phyloP scores from a whole-genome alignment of 2,888 invertebrate species.

The Phortica okadai region DNA sequence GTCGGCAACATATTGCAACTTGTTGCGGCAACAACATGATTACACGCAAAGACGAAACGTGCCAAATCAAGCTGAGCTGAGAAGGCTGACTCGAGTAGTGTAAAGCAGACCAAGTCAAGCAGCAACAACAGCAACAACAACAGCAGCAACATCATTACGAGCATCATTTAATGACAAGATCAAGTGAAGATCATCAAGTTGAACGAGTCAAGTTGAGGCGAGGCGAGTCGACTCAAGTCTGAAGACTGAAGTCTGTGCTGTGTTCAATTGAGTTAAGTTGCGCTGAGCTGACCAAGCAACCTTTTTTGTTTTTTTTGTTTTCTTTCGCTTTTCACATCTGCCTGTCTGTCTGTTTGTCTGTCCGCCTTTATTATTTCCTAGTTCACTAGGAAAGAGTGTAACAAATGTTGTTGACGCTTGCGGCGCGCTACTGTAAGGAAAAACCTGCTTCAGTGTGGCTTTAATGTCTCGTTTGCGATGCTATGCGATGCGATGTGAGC shows the following conservation, averaged over 20 bases:
- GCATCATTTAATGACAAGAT: constrained; percentile 73
- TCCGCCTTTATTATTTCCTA: constrained; percentile 37
- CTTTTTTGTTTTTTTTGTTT: not conserved
- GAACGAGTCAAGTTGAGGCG: constrained; percentile 40
- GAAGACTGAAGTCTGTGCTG: not conserved
- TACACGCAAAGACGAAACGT: not conserved
- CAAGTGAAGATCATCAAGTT: constrained; percentile 62
- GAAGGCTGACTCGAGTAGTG: not conserved
- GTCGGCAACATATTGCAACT: constrained; percentile 8
- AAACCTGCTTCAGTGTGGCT: constrained; percentile 66
- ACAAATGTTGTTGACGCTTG: constrained; percentile 58
- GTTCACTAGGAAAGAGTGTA: constrained; percentile 48
- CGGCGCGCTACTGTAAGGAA: constrained; percentile 46
- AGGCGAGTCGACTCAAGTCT: not conserved
- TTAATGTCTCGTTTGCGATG: not conserved
- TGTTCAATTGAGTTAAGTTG: not conserved
- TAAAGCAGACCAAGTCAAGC: not conserved
- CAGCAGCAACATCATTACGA: constrained; percentile 57
- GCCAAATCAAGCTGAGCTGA: not conserved
- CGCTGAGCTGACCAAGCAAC: not conserved
- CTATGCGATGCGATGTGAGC: not conserved
- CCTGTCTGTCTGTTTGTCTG: constrained; percentile 31
- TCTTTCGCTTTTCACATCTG: constrained; percentile 11
- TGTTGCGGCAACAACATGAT: constrained; percentile 13
- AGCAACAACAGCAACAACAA: too few relatives aligned